Conservation (phyloP, 2,113 vertebrate genomes). For the Mormoops blainvillei region DNA sequence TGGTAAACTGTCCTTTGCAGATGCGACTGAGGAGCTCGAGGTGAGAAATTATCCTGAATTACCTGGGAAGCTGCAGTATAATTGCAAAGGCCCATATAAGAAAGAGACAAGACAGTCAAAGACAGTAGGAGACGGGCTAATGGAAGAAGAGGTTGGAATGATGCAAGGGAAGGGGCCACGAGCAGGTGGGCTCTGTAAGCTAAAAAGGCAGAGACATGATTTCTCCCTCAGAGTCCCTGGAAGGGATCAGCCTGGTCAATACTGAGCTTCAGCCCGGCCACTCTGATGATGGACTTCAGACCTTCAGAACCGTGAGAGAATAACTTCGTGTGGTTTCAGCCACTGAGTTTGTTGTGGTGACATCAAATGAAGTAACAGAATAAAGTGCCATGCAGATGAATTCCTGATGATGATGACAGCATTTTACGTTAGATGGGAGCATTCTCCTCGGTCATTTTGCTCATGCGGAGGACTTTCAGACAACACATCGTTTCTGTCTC, state of each 20-base stretch:
- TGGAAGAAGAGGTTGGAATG: neutral
- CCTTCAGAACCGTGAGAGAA: neutral
- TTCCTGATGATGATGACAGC: neutral
- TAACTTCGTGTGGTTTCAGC: neutral
- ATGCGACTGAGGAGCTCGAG: neutral
- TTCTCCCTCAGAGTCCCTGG: neutral
- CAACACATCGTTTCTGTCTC: neutral
- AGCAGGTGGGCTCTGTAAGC: neutral
- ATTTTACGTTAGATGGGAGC: neutral
- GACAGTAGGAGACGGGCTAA: neutral
- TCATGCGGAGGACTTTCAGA: neutral
- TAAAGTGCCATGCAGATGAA: neutral
- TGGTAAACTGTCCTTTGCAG: neutral
- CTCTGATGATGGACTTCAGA: neutral
- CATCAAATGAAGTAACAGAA: neutral
- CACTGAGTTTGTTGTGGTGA: neutral
- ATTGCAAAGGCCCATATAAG: neutral
- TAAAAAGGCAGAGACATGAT: neutral
- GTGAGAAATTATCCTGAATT: neutral
- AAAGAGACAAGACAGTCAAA: neutral
- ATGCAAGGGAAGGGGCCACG: accelerated
- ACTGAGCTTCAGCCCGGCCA: neutral
- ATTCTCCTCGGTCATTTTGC: neutral
- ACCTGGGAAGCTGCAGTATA: neutral
- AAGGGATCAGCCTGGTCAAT: neutral